Conservation (phyloP, 2,888 invertebrate genomes). For the Boloria selene region DNA sequence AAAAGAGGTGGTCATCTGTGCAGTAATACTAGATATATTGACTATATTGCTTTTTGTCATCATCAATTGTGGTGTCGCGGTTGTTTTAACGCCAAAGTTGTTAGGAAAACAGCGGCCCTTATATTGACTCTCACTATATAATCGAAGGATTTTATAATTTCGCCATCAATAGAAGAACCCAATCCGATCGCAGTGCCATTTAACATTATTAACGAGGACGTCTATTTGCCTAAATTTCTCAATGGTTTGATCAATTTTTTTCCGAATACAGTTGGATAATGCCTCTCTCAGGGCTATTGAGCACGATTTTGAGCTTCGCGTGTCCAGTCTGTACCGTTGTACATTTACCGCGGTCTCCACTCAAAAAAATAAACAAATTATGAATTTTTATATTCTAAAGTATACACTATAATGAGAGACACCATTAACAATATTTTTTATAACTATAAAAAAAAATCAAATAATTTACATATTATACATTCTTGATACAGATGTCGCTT, state of each 20-base stretch:
- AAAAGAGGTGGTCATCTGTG: constrained; percentile 17
- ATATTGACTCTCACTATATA: constrained; percentile 40
- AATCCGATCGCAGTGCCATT: constrained; percentile 38
- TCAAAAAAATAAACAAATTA: too few relatives aligned
- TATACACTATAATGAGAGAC: too few relatives aligned
- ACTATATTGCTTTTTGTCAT: constrained; percentile 47
- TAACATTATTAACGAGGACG: constrained; percentile 53
- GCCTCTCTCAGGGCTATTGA: too few relatives aligned
- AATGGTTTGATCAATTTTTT: constrained; percentile 45
- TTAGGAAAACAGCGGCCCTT: constrained; percentile 44
- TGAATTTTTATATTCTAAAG: too few relatives aligned
- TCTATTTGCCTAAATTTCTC: constrained; percentile 48
- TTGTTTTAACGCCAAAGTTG: constrained; percentile 45
- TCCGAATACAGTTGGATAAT: constrained; percentile 7
- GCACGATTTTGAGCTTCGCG: too few relatives aligned
- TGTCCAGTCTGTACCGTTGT: too few relatives aligned
- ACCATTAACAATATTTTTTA: too few relatives aligned
- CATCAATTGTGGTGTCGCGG: constrained; percentile 45
- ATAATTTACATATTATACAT: too few relatives aligned
- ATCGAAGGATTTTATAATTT: constrained; percentile 30
- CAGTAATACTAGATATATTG: constrained; percentile 33
- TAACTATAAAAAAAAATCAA: too few relatives aligned
- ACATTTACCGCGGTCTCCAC: too few relatives aligned
- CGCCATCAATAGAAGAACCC: constrained; percentile 40
- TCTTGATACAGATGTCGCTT: too few relatives aligned